Evolutionary conservation across 2,797 vertebrate species (phyloP).

Genomic region (Eulemur albifrons): DNA sequence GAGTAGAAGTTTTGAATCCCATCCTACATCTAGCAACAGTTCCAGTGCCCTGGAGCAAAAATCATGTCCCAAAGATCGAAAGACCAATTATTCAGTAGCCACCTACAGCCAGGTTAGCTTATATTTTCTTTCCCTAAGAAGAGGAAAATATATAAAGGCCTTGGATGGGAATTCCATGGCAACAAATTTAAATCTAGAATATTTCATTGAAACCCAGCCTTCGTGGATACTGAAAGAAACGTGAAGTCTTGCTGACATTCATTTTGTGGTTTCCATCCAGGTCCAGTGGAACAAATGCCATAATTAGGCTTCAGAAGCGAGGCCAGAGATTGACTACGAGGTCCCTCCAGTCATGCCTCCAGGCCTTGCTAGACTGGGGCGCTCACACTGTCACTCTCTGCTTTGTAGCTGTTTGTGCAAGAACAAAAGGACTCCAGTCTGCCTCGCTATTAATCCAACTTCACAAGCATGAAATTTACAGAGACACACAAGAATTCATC

Average conservation of each 20-base stretch:
- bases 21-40: neutral
- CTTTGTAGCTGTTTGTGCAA: slow-evolving; percentile 70
- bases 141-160: neutral
- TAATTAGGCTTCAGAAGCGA: slow-evolving; percentile 66
- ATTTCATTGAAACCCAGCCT: neutral
- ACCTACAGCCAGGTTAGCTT: neutral
- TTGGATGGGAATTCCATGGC: neutral
- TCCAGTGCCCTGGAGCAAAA: neutral
- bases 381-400: slow-evolving; percentile 31
- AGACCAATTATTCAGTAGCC: neutral
- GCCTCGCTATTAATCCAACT: slow-evolving; percentile 69
- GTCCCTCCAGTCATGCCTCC: slow-evolving; percentile 53
- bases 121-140: slow-evolving; percentile 35
- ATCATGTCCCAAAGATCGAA: neutral
- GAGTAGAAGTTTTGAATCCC: neutral
- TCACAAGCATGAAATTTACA: slow-evolving; percentile 79
- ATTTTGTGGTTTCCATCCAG: slow-evolving; percentile 53
- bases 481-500: slow-evolving; percentile 77
- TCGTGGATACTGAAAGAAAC: neutral
- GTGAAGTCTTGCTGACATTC: slow-evolving; percentile 56
- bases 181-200: neutral
- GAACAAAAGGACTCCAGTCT: slow-evolving; percentile 77
- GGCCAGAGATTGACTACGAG: slow-evolving; percentile 28
- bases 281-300: slow-evolving; percentile 68
- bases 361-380: slow-evolving; percentile 27